Evolutionary conservation across 53 echinoderm and acorn worm species (phyloP).

Genomic region (Stichopus horrens): DNA sequence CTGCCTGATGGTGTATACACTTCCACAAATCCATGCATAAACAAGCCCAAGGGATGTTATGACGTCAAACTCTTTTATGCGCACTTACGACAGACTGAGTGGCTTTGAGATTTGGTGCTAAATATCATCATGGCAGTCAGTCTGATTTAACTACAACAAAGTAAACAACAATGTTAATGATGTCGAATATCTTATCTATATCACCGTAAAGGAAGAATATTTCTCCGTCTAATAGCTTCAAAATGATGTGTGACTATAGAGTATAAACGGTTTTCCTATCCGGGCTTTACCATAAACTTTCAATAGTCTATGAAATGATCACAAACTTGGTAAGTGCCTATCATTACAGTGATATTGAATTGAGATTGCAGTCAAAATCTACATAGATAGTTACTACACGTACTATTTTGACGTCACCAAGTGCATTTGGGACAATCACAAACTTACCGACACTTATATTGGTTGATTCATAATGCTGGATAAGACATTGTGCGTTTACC

Average conservation of each 20-base stretch:
- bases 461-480: background rate
- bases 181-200: background rate
- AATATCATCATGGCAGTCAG: background rate
- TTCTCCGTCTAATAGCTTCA: too few species aligned
- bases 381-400: background rate
- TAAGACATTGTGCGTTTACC: background rate
- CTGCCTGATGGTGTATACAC: background rate
- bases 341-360: too few species aligned
- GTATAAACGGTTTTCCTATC: too few species aligned
- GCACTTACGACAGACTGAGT: background rate
- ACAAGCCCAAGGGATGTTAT: constrained; percentile 4
- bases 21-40: constrained; percentile 3
- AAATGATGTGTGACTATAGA: too few species aligned
- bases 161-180: background rate
- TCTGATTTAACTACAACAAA: background rate
- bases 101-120: background rate
- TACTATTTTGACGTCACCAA: background rate
- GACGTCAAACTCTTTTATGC: background rate
- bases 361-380: too few species aligned
- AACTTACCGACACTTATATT: background rate
- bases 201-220: too few species aligned
- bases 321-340: too few species aligned
- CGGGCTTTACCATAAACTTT: too few species aligned
- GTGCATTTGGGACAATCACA: constrained; percentile 14
- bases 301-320: too few species aligned